Evolutionary conservation across 2,888 invertebrate genomes (phyloP).

Genomic region (Orthonychiurus folsomi): DNA sequence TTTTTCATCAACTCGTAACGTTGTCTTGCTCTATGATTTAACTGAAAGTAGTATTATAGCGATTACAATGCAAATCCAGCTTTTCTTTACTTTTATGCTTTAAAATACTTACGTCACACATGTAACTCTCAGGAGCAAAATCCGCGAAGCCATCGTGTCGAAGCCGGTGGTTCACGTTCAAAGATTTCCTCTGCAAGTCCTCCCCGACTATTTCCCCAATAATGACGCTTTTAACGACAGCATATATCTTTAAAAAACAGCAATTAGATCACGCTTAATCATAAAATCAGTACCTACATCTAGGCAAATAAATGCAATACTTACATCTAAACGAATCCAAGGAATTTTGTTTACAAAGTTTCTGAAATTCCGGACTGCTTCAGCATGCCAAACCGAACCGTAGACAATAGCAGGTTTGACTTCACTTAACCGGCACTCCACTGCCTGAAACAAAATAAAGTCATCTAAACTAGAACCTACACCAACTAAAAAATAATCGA

Average conservation of each 20-base stretch:
- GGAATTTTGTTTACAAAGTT: constrained; percentile 17
- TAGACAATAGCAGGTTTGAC: constrained; percentile 31
- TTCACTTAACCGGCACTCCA: constrained; percentile 33
- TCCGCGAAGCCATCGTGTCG: constrained; percentile 58
- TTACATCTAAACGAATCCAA: neutral
- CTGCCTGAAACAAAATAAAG: constrained; percentile 22
- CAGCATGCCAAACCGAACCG: constrained; percentile 31
- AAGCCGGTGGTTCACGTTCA: constrained; percentile 44
- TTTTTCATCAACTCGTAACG: constrained; percentile 16
- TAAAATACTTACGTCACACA: constrained; percentile 57
- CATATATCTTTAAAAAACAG: constrained; percentile 54
- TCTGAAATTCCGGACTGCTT: constrained; percentile 21
- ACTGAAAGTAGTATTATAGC: constrained; percentile 13
- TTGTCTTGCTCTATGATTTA: constrained; percentile 22
- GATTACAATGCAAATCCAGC: neutral
- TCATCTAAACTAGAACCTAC: too few species aligned
- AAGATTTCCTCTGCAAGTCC: constrained; percentile 39
- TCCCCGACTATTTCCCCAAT: constrained; percentile 54
- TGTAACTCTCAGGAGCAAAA: constrained; percentile 61
- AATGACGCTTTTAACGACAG: constrained; percentile 65
- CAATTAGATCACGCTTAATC: too few species aligned
- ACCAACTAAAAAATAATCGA: too few species aligned
- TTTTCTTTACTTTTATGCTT: too few species aligned
- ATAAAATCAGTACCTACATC: too few species aligned
- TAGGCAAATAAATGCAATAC: neutral